Evolutionary conservation across 2,797 vertebrate species (phyloP).

Genomic region (Pangasius sanitwongsei): DNA sequence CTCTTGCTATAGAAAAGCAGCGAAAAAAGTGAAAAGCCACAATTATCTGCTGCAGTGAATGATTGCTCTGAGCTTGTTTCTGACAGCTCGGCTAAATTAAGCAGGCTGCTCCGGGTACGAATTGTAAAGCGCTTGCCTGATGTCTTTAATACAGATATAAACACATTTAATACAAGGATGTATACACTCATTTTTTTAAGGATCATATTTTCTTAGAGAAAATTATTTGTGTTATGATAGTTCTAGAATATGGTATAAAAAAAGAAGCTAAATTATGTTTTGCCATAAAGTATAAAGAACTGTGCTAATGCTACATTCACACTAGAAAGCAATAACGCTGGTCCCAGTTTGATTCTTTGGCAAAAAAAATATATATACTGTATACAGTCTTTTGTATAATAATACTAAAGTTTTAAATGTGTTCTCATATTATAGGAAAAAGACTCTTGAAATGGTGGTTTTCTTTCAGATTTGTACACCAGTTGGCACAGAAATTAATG

Average conservation of each 20-base stretch:
- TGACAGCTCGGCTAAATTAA: conserved; percentile 49
- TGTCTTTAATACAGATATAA: not conserved
- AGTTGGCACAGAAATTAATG: not conserved
- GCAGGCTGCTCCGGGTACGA: conserved; percentile 30
- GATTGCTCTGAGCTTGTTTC: conserved; percentile 49
- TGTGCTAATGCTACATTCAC: not conserved
- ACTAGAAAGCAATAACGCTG: not conserved
- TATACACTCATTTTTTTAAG: not conserved
- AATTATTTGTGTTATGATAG: not conserved
- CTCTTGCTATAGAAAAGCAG: conserved; percentile 27
- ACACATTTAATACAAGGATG: conserved; percentile 4
- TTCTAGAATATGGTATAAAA: not conserved
- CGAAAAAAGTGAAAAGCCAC: conserved; percentile 7
- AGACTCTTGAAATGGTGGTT: not conserved
- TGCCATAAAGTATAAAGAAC: not conserved
- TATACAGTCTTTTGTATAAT: not conserved
- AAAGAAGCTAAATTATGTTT: not conserved
- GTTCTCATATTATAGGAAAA: not conserved
- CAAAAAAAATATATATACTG: not conserved
- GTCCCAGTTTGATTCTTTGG: not conserved
- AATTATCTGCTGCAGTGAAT: conserved; percentile 48
- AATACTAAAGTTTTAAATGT: not conserved
- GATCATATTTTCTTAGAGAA: not conserved
- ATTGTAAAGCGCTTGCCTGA: conserved; percentile 31
- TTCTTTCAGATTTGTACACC: not conserved